A percentile compares a stretch with the other conserved stretches of the same genome.
Evolutionary conservation across 2,797 vertebrate species (phyloP).

Genomic region (Morus bassanus): DNA sequence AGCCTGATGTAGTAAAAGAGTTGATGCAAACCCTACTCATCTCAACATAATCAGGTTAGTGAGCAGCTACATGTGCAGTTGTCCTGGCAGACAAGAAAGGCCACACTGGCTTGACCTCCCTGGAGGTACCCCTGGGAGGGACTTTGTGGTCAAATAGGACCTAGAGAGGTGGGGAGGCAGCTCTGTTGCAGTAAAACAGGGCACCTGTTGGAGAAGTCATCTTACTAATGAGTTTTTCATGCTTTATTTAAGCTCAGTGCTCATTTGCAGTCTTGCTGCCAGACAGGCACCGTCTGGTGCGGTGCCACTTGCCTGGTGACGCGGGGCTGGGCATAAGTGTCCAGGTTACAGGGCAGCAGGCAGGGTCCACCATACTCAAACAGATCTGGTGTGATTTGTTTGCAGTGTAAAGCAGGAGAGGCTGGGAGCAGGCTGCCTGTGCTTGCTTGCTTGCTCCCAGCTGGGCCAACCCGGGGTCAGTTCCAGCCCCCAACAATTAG

Average conservation of each 20-base stretch:
- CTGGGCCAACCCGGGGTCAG: neutral
- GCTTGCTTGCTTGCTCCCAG: fast-evolving
- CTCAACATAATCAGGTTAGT: neutral
- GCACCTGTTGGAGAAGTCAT: neutral
- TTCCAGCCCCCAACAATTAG: constrained; percentile 25
- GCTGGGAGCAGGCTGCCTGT: neutral
- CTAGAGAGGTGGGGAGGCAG: neutral
- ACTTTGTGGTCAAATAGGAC: neutral
- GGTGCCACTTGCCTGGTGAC: neutral
- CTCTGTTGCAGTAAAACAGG: neutral
- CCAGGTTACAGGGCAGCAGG: neutral
- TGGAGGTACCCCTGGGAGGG: neutral
- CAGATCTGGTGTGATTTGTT: neutral
- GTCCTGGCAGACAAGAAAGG: neutral
- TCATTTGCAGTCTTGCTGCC: neutral
- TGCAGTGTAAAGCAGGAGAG: neutral
- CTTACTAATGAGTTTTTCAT: neutral
- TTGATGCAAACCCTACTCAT: neutral
- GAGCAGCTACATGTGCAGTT: neutral
- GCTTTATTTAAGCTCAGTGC: constrained; percentile 11
- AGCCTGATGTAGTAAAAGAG: neutral
- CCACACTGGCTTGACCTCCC: neutral
- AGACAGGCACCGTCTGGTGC: neutral
- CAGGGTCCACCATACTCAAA: neutral
- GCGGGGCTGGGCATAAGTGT: neutral